Base-by-base conservation (phyloP, 2,797 vertebrate species). In the Thunnus albacares region DNA sequence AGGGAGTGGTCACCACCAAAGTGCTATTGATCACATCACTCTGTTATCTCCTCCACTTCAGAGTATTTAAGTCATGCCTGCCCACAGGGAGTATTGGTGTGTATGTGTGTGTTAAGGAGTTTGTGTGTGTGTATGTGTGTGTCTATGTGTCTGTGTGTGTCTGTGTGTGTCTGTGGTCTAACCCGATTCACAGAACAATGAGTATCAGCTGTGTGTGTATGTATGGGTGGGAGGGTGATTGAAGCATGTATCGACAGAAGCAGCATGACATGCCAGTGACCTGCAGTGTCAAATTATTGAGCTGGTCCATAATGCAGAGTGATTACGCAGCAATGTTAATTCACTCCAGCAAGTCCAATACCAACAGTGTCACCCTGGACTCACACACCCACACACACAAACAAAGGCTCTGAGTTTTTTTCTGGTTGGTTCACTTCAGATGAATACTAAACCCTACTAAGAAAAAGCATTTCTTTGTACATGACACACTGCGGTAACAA, bases 11-110 rank as follows among this genome's bases (percentile, higher is more conserved):
- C 66, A 69, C 78, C 75, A 89, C 73, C 90, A 90, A 87, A 93
- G 88, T 84, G 81, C 73, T 90, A 90, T 93, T 92, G 92, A 93
- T 94, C 89, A 90, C 78, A 86, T 89, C 71, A 79, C 71, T 76
- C 79, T 90, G 85, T 91, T 93, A 86, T 87, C 87, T 86, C 81
- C 71, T 77, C 45, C 64, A 77, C 85, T 79, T 74, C 77, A 86
- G 75, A 86, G 84, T 80, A 66, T 84, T 89, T 82, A 89, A 92
- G 89, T 90, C 90, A 88, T 65, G 87, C 8, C 82, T 81, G 69
- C 77, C 88, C 24, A 60, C 58, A 81, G 88, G 84, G 84, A 80
- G 53, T 51, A 41, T 58, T 58, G 30, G 43, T 64, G 43, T 12
- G n/a, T 45, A 33, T 38, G 58, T 41, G 33, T 77, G 20, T 45